Conservation (phyloP, 2,888 invertebrate species). For the Chydorus sphaericus region DNA sequence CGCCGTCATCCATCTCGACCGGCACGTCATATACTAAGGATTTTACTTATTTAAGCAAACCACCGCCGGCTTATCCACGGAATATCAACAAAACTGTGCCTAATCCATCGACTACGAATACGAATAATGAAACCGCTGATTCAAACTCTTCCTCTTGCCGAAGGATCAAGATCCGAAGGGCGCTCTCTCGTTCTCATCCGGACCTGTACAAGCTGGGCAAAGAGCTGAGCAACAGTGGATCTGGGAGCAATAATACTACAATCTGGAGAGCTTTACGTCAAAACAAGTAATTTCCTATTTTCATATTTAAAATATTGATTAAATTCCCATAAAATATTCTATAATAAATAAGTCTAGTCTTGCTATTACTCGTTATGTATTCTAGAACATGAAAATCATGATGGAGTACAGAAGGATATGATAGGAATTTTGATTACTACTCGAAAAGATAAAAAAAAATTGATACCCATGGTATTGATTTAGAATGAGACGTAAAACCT, state of each 20-base stretch:
- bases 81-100: not conserved
- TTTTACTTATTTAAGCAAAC: slow-evolving; percentile 10
- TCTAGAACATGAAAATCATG: too few relatives aligned
- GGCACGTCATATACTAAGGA: slow-evolving; percentile 11
- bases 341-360: too few relatives aligned
- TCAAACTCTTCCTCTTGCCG: slow-evolving; percentile 6
- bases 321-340: too few relatives aligned
- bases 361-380: too few relatives aligned
- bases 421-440: too few relatives aligned
- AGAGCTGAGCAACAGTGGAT: slow-evolving; percentile 16
- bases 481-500: too few relatives aligned
- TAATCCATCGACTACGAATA: not conserved
- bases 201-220: slow-evolving; percentile 49
- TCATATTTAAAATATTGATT: too few relatives aligned
- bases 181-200: slow-evolving; percentile 62
- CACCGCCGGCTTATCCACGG: slow-evolving; percentile 13
- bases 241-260: not conserved
- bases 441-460: too few relatives aligned
- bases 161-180: slow-evolving; percentile 8
- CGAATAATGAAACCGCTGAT: not conserved
- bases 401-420: too few relatives aligned
- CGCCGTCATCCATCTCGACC: slow-evolving; percentile 7
- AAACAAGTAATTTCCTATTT: not conserved
- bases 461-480: too few relatives aligned
- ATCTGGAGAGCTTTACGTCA: not conserved